Base-by-base conservation (phyloP, 2,888 invertebrate species). In the Papilio demoleus region DNA sequence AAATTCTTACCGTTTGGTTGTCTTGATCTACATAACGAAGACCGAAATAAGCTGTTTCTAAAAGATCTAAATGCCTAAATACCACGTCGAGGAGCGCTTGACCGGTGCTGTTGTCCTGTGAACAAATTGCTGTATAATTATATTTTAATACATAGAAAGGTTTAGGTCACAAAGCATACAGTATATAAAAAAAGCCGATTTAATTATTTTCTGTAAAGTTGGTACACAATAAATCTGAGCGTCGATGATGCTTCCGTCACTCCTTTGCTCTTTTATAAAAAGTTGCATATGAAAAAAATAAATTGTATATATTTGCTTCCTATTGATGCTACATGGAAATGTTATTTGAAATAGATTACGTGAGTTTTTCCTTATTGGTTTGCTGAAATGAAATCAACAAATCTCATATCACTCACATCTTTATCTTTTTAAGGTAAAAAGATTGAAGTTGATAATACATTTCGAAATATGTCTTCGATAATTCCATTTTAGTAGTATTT, bases 41-140 rank as follows among this genome's bases (percentile, higher is more conserved):
- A 64, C 99, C 99, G 88, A 99, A 99, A 91, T 99, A 99, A 73
- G 98, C 97, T 64, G 98, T 98, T 92, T 99, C 99, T 84, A 98
- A 93, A 70, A 99, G 94, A 92, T 99, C 98, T 78, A 99, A 94
- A 86, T 98, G 97, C 77, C 96, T 95, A 89, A 97, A 98, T 63
- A 98, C 98, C 76, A 97, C 96, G 86, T 99, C 98, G 83, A 99
- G 90, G 75, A 99, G 91, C 75, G 96, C 96, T 87, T 99, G 98
- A 19, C 99, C 99, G 42, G 95, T 94, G 83, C 96, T 96, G 85
- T 97, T 97, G 88, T 97, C 97, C 98, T 99, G 95, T 2, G 56
- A 69, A 59, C 31, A 60, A 27, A 58, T 19, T 6, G 36, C 17
- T 1, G 0, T 2, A 19, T 59, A 12, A 38, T 8, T 38, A 59